phyloP scores from a whole-genome alignment of 2,797 vertebrate genomes.

The Rhinogobio ventralis region DNA sequence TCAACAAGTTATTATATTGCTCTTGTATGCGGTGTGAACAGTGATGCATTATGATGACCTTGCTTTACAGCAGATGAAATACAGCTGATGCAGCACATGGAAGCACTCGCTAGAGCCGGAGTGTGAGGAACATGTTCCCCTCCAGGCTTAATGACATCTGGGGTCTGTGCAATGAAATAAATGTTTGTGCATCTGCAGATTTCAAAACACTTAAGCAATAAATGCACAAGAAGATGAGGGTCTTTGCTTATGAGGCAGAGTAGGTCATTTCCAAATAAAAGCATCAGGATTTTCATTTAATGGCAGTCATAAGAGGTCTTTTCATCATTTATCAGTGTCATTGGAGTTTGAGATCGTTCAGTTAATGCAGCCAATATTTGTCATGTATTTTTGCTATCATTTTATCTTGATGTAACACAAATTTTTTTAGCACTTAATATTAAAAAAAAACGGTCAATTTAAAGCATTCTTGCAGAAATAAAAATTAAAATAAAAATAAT shows the following conservation, averaged over 20 bases:
- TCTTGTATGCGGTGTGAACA: conserved; percentile 16
- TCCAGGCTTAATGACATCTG: conserved; percentile 48
- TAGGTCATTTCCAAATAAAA: conserved; percentile 47
- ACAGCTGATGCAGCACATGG: conserved; percentile 45
- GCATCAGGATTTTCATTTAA: conserved; percentile 50
- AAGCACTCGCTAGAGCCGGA: neutral
- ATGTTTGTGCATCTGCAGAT: conserved; percentile 56
- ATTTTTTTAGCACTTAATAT: too few species aligned
- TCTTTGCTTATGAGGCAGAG: conserved; percentile 35
- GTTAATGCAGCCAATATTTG: neutral
- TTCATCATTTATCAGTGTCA: conserved; percentile 23
- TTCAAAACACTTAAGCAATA: conserved; percentile 23
- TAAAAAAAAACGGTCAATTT: too few species aligned
- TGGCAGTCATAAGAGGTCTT: conserved; percentile 33
- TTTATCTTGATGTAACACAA: neutral
- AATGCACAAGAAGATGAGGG: conserved; percentile 19
- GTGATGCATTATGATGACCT: conserved; percentile 51
- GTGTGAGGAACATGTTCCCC: conserved; percentile 42
- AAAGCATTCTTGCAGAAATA: too few species aligned
- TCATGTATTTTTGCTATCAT: too few species aligned
- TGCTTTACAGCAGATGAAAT: conserved; percentile 40
- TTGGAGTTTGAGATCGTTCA: neutral
- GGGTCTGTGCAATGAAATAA: conserved; percentile 47
- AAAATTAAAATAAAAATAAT: too few species aligned
- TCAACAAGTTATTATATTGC: conserved; percentile 46